These are phyloP conservation scores for Phyllostomus hastatus DNA, from an alignment of 2,113 vertebrate species.

Conservation along the genomic window DNA sequence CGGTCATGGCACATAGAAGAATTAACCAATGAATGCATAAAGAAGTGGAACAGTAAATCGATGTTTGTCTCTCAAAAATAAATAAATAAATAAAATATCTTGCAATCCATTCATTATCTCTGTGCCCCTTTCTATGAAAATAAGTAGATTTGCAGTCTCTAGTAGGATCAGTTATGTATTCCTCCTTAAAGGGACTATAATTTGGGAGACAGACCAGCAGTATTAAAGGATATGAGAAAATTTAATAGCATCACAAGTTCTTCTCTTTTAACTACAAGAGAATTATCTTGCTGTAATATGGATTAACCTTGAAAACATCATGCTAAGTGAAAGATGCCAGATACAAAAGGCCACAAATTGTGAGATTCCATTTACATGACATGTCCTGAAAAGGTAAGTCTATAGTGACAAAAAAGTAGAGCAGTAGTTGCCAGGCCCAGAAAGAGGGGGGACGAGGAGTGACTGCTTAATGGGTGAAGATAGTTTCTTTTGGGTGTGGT, in stretches of 20 bases:
- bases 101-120: neutral
- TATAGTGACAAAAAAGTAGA: neutral
- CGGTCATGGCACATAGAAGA: too few species aligned
- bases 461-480: neutral
- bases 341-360: neutral
- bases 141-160: neutral
- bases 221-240: neutral
- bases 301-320: neutral
- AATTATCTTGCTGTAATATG: neutral
- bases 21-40: too few species aligned
- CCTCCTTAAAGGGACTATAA: neutral
- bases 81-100: neutral
- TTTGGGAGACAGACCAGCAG: neutral
- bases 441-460: neutral
- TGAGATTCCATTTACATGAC: neutral
- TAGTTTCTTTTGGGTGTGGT: neutral
- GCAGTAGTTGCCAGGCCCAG: neutral
- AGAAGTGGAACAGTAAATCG: too few species aligned
- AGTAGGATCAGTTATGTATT: neutral
- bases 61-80: too few species aligned
- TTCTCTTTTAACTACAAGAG: neutral
- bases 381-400: neutral
- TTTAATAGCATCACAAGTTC: neutral
- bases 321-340: neutral
- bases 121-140: neutral